Percentiles rank a stretch among this genome's conserved stretches.
phyloP scores from a whole-genome alignment of 2,888 invertebrate species.

The Polylopha cassiicola region DNA sequence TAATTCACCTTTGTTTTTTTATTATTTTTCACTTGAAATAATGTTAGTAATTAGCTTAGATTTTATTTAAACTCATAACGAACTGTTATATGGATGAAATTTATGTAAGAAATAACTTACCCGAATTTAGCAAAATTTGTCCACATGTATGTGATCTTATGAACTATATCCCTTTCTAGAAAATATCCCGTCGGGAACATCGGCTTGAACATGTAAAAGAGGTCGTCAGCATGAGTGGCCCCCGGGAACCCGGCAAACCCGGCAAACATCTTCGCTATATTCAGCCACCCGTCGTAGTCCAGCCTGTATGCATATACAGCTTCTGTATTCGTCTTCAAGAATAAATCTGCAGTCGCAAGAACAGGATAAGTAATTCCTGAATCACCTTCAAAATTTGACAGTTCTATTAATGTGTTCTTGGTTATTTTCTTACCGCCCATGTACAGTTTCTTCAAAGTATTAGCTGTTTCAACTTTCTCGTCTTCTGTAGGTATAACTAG shows the following conservation, averaged over 20 bases:
- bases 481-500: slow-evolving; percentile 40
- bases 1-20: no score
- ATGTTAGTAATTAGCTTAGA: no score
- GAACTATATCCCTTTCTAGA: slow-evolving; percentile 42
- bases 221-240: slow-evolving; percentile 66
- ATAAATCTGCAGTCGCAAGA: slow-evolving; percentile 43
- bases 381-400: slow-evolving; percentile 58
- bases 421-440: slow-evolving; percentile 53
- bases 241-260: slow-evolving; percentile 49
- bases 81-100: not conserved
- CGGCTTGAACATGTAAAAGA: slow-evolving; percentile 62
- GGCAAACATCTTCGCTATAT: slow-evolving; percentile 47
- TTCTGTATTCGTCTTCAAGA: slow-evolving; percentile 37
- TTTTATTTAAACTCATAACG: not conserved
- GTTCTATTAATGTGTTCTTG: slow-evolving; percentile 49
- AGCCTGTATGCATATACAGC: slow-evolving; percentile 56
- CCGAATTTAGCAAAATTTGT: slow-evolving; percentile 64
- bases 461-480: slow-evolving; percentile 38
- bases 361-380: slow-evolving; percentile 53
- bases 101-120: slow-evolving; percentile 35
- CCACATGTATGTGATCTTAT: slow-evolving; percentile 56
- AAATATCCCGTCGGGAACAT: slow-evolving; percentile 32
- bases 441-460: slow-evolving; percentile 55
- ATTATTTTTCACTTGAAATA: no score
- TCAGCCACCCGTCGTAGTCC: slow-evolving; percentile 56